Conservation (phyloP, 2,888 invertebrate species). For the Athalia cordata region DNA sequence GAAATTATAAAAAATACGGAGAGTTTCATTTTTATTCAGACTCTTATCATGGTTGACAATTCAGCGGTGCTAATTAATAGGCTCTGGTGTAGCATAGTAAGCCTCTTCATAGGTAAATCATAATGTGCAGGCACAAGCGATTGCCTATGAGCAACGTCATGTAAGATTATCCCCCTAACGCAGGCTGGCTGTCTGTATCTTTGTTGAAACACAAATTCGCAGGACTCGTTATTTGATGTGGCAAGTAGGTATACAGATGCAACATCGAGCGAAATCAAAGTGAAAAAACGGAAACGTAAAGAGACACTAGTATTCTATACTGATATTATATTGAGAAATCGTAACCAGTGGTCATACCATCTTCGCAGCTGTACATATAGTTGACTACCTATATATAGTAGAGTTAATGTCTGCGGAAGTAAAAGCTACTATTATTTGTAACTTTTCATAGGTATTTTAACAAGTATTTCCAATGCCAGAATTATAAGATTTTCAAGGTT, state of each 20-base stretch:
- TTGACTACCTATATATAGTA: neutral
- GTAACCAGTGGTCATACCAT: neutral
- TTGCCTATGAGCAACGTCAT: neutral
- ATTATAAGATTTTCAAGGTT: neutral
- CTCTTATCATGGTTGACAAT: neutral
- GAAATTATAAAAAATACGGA: neutral
- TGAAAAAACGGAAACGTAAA: neutral
- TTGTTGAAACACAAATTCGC: no score
- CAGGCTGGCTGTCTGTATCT: neutral
- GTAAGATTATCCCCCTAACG: neutral
- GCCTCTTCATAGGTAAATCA: conserved; percentile 8
- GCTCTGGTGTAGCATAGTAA: neutral
- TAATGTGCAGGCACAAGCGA: conserved; percentile 17
- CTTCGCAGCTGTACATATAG: neutral
- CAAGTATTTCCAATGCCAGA: neutral
- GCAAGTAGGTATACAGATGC: no score
- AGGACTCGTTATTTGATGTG: no score
- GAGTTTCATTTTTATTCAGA: no score
- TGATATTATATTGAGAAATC: neutral
- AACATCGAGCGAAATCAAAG: no score
- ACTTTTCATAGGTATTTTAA: neutral
- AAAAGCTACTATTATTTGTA: neutral
- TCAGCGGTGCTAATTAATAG: neutral
- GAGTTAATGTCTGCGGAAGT: neutral
- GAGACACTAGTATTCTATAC: conserved; percentile 15